Percentiles rank a stretch among this genome's conserved stretches.
Evolutionary conservation across 2,113 vertebrate genomes (phyloP).

Genomic region (Pelvicachromis taeniatus): DNA sequence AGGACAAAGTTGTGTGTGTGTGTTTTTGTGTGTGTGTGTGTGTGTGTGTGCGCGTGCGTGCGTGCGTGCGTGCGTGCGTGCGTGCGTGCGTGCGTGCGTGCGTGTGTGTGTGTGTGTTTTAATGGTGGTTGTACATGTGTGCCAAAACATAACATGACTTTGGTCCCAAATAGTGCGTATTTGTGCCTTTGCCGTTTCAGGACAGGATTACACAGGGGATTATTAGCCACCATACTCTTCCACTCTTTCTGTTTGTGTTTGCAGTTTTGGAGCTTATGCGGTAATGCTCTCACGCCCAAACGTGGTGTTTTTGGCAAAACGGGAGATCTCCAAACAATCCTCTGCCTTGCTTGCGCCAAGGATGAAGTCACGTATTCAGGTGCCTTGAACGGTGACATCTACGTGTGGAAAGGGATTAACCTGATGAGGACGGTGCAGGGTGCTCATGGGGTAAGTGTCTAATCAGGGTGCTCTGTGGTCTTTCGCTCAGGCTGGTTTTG

Average conservation of each 20-base stretch:
- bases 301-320: conserved; percentile 96
- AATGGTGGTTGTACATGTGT: background rate
- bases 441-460: conserved; percentile 87
- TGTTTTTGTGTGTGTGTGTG: no score
- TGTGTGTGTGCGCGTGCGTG: background rate
- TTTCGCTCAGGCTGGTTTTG: background rate
- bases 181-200: conserved; percentile 44
- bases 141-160: background rate
- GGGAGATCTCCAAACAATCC: conserved; percentile 96
- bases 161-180: conserved; percentile 28
- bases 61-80: background rate
- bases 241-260: conserved; percentile 53
- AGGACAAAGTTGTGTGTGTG: no score
- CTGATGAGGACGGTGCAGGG: conserved; percentile 91
- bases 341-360: conserved; percentile 94
- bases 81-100: background rate
- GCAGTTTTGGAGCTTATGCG: conserved; percentile 98
- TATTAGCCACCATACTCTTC: conserved; percentile 42
- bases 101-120: background rate
- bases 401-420: conserved; percentile 96
- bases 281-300: conserved; percentile 94
- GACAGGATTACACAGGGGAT: conserved; percentile 52
- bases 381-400: conserved; percentile 94
- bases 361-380: conserved; percentile 97
- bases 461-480: background rate